These are phyloP conservation scores for Hypercompe scribonia DNA, from an alignment of 2,888 invertebrate species.

Conservation along the genomic window DNA sequence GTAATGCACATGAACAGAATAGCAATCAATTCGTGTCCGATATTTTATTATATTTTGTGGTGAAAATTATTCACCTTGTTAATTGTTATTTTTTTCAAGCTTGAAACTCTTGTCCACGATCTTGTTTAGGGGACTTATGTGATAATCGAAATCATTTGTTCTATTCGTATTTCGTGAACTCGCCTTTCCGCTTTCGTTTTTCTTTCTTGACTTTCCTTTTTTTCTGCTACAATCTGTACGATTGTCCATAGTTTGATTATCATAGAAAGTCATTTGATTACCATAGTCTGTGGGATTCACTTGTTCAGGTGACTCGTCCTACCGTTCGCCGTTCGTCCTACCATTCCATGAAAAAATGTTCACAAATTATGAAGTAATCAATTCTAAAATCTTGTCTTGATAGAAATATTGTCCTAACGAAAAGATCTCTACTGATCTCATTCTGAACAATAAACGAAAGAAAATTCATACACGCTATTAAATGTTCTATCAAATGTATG, in stretches of 20 bases:
- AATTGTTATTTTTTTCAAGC: constrained; percentile 27
- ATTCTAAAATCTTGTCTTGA: too few relatives aligned
- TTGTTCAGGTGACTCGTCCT: too few relatives aligned
- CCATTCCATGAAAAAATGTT: too few relatives aligned
- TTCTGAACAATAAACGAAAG: background rate
- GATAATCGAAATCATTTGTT: background rate
- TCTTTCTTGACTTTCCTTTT: too few relatives aligned
- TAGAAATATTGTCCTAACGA: background rate
- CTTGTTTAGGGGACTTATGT: background rate
- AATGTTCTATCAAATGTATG: background rate
- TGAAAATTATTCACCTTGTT: constrained; percentile 23
- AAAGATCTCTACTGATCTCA: background rate
- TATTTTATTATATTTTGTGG: constrained; percentile 26
- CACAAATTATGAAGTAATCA: too few relatives aligned
- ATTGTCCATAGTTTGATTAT: too few relatives aligned
- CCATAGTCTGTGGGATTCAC: too few relatives aligned
- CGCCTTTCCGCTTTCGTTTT: too few relatives aligned
- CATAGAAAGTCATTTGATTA: too few relatives aligned
- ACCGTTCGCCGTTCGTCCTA: too few relatives aligned
- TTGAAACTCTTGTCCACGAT: background rate
- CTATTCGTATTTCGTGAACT: background rate
- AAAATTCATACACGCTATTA: background rate
- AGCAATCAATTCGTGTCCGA: constrained; percentile 29
- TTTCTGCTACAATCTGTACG: background rate
- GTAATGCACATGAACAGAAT: constrained; percentile 18